Evolutionary conservation across 2,797 vertebrate genomes (phyloP).

Genomic region (Coendou prehensilis): DNA sequence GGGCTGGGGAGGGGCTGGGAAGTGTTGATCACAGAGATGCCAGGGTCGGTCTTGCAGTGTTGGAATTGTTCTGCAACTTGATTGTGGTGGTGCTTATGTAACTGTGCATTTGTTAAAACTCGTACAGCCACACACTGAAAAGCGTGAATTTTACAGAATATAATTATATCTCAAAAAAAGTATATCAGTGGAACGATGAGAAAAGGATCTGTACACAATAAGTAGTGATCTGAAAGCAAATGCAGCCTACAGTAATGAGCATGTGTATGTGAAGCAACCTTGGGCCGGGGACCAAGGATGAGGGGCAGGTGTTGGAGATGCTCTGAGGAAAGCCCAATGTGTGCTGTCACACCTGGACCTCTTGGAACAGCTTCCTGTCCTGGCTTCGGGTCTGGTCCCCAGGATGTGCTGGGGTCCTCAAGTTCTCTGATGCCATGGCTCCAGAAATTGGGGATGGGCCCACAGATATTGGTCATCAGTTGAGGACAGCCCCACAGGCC

Average conservation of each 20-base stretch:
- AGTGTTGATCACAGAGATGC: no score
- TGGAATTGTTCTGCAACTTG: not conserved
- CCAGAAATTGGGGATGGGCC: not conserved
- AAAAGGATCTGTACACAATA: rapidly evolving
- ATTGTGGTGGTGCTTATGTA: no score
- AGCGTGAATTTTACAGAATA: not conserved
- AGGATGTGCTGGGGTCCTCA: not conserved
- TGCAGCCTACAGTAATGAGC: not conserved
- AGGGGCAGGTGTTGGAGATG: not conserved
- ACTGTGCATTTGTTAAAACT: not conserved
- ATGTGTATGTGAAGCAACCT: rapidly evolving
- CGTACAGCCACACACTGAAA: not conserved
- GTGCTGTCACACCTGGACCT: not conserved
- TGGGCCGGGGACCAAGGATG: rapidly evolving
- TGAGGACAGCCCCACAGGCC: rapidly evolving
- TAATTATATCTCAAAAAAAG: not conserved
- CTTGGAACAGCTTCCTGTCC: no score
- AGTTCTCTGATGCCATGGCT: not conserved
- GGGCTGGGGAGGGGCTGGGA: not conserved
- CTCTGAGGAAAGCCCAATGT: no score
- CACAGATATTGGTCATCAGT: no score
- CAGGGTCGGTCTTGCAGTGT: not conserved
- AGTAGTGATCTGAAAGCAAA: not conserved
- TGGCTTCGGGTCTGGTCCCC: not conserved
- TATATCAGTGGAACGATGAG: no score